Percentiles rank a stretch among this genome's conserved stretches.
Evolutionary conservation across 2,113 vertebrate genomes (phyloP).

Genomic region (Chloroceryle aenea): DNA sequence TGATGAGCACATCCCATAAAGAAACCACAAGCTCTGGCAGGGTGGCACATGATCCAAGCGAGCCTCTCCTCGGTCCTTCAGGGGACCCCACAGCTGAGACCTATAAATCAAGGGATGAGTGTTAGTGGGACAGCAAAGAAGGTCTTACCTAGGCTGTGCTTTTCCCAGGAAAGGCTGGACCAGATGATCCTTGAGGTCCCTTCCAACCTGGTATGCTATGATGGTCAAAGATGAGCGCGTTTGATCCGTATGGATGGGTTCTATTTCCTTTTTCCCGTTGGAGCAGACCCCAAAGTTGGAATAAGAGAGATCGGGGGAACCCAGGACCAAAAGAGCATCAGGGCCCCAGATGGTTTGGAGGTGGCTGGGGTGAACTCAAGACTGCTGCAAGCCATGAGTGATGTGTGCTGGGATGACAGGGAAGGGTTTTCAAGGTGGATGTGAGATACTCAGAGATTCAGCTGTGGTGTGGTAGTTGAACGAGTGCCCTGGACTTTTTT

Average conservation of each 20-base stretch:
- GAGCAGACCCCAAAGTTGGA: neutral
- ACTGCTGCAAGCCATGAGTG: neutral
- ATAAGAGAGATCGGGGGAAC: neutral
- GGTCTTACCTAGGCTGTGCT: neutral
- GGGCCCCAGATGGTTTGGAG: neutral
- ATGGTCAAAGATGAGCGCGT: neutral
- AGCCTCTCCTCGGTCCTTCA: neutral
- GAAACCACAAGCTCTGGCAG: neutral
- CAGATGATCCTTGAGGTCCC: neutral
- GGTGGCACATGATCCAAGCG: neutral
- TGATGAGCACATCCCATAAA: neutral
- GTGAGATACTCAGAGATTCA: neutral
- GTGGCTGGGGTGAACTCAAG: neutral
- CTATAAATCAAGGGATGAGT: neutral
- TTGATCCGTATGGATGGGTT: neutral
- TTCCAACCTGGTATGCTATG: neutral
- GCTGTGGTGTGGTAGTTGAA: neutral
- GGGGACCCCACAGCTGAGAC: neutral
- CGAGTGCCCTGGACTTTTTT: neutral
- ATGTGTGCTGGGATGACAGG: rapidly evolving
- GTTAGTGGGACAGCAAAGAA: neutral
- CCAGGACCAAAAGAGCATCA: neutral
- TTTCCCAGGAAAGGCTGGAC: neutral
- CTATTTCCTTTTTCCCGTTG: neutral
- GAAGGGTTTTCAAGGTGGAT: neutral